Percentiles rank a stretch among this genome's conserved stretches.
Evolutionary conservation across 1,140 invertebrate genomes (phyloP).

Genomic region (Drosophila ficusphila): DNA sequence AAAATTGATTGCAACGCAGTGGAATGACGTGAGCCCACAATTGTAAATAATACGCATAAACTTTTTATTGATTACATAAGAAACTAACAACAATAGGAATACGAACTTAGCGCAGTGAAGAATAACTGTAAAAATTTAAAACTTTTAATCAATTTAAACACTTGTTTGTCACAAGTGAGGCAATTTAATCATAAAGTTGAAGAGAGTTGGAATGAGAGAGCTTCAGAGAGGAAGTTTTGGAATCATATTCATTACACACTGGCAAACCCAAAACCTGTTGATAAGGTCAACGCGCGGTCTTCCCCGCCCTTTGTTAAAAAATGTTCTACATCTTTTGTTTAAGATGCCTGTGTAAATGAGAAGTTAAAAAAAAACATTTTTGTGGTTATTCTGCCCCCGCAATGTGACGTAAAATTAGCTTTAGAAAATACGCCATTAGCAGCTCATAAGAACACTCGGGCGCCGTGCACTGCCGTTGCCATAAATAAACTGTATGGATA

Average conservation of each 20-base stretch:
- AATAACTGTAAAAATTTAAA: background rate
- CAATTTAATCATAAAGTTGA: too few relatives aligned
- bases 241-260: slow-evolving; percentile 9
- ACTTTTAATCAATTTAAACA: too few relatives aligned
- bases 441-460: slow-evolving; percentile 15
- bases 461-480: slow-evolving; percentile 17
- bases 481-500: slow-evolving; percentile 70
- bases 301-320: slow-evolving; percentile 25
- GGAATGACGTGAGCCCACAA: background rate
- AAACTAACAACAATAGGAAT: background rate
- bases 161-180: too few relatives aligned
- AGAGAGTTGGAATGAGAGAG: too few relatives aligned
- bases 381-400: background rate
- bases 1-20: background rate
- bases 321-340: too few relatives aligned
- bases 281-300: slow-evolving; percentile 66
- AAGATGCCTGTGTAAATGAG: too few relatives aligned
- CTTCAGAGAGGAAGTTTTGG: background rate
- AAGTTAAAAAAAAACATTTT: too few relatives aligned
- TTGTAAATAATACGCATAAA: background rate
- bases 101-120: background rate
- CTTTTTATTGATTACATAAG: background rate
- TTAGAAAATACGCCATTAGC: slow-evolving; percentile 23
- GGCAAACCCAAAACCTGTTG: slow-evolving; percentile 61
- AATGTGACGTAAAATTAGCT: slow-evolving; percentile 32